Evolutionary conservation across 1,140 invertebrate species (phyloP), one percentile per base, ranked within the genome.

Genomic region (Drosophila nebulosa): DNA sequence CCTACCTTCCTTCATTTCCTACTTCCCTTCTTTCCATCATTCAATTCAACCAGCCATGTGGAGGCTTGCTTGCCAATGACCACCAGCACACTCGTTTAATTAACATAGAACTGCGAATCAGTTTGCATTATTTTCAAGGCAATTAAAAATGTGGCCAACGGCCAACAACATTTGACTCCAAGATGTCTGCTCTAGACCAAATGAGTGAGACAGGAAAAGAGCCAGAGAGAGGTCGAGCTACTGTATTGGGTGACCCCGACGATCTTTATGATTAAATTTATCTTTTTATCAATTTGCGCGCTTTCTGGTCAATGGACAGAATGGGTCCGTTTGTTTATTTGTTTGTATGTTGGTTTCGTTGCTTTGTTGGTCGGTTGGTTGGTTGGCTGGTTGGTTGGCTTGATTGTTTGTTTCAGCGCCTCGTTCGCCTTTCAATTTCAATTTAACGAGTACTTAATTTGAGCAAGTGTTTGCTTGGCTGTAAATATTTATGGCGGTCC

Each of bases 391-490:
- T 16, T 46, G n/a, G 14, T 16, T 46, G 39, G 39, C 18, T 46
- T 46, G 39, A 46, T 46, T 46, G 39, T 46, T 46, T 21, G 39
- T 46, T 21, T 46, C 39, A 46, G 39, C 16, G 39, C 39, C 39
- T 65, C 32, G 16, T 59, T 46, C 61, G 74, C 78, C 68, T 78
- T 88, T 80, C 83, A 88, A 86, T 86, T 88, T 78, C 75, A 67
- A 73, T 86, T 86, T 86, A 86, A 88, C 83, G 78, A 88, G 81
- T 86, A 81, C 81, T 86, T 86, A 86, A 86, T 86, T 88, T 83
- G 71, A 88, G 83, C 83, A 86, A 86, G 81, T 86, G 81, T 86
- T 86, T 88, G 81, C 75, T 88, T 83, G 81, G 83, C 75, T 88
- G 83, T 86, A 88, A 86, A 86, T 86, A 86, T 86, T 86, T 86